These are phyloP conservation scores for Agelastica alni DNA, from an alignment of 2,888 invertebrate species.

Conservation along the genomic window DNA sequence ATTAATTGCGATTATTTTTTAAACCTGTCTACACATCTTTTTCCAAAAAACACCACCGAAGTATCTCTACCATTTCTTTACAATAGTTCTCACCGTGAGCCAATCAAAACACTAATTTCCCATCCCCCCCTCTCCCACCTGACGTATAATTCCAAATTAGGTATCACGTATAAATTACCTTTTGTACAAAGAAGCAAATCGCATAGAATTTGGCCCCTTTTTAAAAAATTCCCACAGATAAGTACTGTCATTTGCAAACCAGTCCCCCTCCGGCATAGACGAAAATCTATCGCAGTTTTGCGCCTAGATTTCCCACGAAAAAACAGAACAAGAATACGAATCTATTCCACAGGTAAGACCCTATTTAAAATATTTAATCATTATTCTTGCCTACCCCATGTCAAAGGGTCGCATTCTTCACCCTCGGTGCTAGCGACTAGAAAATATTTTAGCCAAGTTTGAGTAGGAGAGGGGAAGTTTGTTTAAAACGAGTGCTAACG, in stretches of 20 bases:
- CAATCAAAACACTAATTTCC: constrained; percentile 2
- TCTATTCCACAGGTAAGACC: constrained; percentile 35
- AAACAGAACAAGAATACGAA: constrained; percentile 31
- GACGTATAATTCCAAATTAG: constrained; percentile 14
- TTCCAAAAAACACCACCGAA: not conserved
- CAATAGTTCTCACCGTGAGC: constrained; percentile 1
- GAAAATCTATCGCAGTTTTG: constrained; percentile 29
- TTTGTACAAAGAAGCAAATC: constrained; percentile 9
- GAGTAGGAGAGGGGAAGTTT: too few relatives aligned
- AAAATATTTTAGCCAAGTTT: not conserved
- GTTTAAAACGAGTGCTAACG: too few relatives aligned
- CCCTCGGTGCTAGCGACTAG: constrained; percentile 11
- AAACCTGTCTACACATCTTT: not conserved
- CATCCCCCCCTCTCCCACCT: not conserved
- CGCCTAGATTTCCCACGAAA: constrained; percentile 38
- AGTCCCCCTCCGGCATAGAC: constrained; percentile 33
- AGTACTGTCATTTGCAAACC: constrained; percentile 29
- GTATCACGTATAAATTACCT: constrained; percentile 12
- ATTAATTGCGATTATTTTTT: too few relatives aligned
- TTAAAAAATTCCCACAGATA: constrained; percentile 31
- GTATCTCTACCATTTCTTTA: not conserved
- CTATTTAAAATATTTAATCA: constrained; percentile 37
- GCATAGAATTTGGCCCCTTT: constrained; percentile 2
- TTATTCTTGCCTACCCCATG: constrained; percentile 30
- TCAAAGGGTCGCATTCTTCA: constrained; percentile 25